Conservation (phyloP, 2,797 vertebrate genomes). For the Coreius guichenoti region DNA sequence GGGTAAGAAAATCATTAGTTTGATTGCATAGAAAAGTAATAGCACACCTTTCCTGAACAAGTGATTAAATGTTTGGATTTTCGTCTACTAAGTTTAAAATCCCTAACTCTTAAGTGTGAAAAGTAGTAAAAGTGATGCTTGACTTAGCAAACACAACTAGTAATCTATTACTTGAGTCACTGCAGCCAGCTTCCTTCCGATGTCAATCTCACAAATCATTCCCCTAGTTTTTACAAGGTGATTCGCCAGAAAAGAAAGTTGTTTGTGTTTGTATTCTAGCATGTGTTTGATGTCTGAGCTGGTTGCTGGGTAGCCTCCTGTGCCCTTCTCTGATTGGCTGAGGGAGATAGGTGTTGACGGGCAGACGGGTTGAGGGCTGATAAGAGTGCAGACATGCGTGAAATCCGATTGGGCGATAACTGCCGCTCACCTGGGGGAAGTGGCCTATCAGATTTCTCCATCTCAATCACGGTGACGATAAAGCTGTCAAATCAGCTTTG, state of each 20-base stretch:
- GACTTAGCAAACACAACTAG: background rate
- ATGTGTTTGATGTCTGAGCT: slow-evolving; percentile 56
- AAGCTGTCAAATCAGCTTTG: slow-evolving; percentile 74
- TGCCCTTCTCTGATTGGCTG: slow-evolving; percentile 46
- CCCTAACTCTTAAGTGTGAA: background rate
- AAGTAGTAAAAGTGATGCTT: background rate
- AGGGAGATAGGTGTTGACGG: slow-evolving; percentile 57
- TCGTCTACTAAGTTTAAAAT: background rate
- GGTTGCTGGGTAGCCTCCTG: slow-evolving; percentile 22
- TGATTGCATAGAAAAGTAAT: background rate
- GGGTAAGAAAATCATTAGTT: background rate
- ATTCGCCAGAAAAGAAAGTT: slow-evolving; percentile 58
- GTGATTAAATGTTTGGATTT: background rate
- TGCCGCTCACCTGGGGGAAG: slow-evolving; percentile 69
- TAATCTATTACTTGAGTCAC: background rate
- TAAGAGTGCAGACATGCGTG: slow-evolving; percentile 78
- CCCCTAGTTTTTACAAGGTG: background rate
- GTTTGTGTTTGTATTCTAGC: slow-evolving; percentile 9
- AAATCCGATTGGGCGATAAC: slow-evolving; percentile 73
- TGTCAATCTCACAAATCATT: background rate
- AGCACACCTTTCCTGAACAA: background rate
- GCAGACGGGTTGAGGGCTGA: slow-evolving; percentile 62
- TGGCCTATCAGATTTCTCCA: slow-evolving; percentile 72
- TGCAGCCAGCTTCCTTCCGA: background rate
- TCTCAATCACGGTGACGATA: slow-evolving; percentile 69